Evolutionary conservation across 2,113 vertebrate genomes (phyloP).

Genomic region (Leptosomus discolor): DNA sequence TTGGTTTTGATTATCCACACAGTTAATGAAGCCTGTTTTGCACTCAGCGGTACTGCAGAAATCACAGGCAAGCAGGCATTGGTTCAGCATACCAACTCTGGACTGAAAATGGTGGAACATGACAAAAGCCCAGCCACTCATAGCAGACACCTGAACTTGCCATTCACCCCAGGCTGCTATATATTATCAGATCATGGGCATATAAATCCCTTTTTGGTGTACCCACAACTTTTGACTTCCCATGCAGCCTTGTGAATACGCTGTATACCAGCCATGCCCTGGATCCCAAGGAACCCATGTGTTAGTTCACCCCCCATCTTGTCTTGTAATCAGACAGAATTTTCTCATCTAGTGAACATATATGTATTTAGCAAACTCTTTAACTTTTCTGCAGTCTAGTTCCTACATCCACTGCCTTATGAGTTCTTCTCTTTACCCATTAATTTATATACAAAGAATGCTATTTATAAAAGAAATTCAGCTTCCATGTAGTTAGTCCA

Average conservation of each 20-base stretch:
- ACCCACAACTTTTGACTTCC: neutral
- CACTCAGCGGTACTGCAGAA: neutral
- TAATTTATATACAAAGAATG: conserved; percentile 29
- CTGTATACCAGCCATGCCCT: neutral
- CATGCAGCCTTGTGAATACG: accelerated
- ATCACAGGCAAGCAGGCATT: neutral
- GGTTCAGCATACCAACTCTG: neutral
- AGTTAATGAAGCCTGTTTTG: neutral
- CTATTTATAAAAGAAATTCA: conserved; percentile 37
- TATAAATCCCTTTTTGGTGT: neutral
- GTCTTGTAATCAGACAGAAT: neutral
- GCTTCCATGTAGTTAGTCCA: neutral
- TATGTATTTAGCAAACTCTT: neutral
- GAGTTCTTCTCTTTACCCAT: neutral
- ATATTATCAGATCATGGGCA: neutral
- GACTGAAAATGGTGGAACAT: neutral
- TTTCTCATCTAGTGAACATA: neutral
- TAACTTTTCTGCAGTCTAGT: neutral
- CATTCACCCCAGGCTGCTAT: neutral
- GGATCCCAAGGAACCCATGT: neutral
- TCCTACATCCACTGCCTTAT: neutral
- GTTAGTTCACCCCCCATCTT: neutral
- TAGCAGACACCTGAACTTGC: neutral
- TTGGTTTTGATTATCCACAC: neutral
- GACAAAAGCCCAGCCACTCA: neutral